Percentiles rank a stretch among this genome's conserved stretches.
These are phyloP conservation scores for Reticulitermes speratus DNA, from an alignment of 1,140 invertebrate genomes.

Conservation along the genomic window DNA sequence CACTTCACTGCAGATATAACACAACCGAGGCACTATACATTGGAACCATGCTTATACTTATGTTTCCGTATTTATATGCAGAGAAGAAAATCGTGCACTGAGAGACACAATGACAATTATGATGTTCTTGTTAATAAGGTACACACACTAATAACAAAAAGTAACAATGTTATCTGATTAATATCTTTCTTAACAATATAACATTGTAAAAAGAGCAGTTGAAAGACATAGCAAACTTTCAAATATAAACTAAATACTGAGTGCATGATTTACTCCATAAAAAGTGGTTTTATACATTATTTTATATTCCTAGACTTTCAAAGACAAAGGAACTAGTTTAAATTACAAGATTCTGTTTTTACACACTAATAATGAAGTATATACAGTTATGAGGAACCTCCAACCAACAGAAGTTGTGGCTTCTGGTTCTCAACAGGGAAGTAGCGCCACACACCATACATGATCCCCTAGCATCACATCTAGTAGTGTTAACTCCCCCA, in stretches of 20 bases:
- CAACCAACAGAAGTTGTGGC: background rate
- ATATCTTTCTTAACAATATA: slow-evolving; percentile 18
- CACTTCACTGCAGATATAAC: background rate
- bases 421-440: background rate
- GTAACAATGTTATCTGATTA: slow-evolving; percentile 8
- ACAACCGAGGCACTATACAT: slow-evolving; percentile 17
- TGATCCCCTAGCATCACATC: background rate
- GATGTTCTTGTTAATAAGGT: slow-evolving; percentile 10
- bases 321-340: slow-evolving; percentile 17
- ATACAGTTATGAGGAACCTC: slow-evolving; percentile 4
- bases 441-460: background rate
- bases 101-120: background rate
- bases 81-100: background rate
- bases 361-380: slow-evolving; percentile 8
- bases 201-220: slow-evolving; percentile 7
- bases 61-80: background rate
- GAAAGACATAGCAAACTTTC: background rate
- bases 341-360: background rate
- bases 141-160: slow-evolving; percentile 17
- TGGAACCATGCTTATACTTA: background rate
- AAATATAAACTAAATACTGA: slow-evolving; percentile 13
- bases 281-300: slow-evolving; percentile 15
- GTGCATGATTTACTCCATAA: slow-evolving; percentile 5
- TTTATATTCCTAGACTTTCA: slow-evolving; percentile 4
- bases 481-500: background rate